These are phyloP conservation scores for Drosophila navojoa DNA, from an alignment of 1,140 invertebrate species.

Conservation along the genomic window DNA sequence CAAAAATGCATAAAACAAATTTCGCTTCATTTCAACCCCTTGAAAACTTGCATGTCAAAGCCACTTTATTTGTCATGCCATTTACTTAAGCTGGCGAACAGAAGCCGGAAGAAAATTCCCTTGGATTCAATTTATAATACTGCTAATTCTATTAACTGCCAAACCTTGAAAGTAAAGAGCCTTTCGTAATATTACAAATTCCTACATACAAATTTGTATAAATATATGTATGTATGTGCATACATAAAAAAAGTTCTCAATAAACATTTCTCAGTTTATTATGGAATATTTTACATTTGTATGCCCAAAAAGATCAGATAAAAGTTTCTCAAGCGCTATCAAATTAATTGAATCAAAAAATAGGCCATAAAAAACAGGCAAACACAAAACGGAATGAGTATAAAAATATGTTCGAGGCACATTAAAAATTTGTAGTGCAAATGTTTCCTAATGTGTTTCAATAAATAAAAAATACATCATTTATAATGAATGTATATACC, in stretches of 20 bases:
- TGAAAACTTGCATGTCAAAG: not conserved
- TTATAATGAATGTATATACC: conserved; percentile 20
- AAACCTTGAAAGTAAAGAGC: not conserved
- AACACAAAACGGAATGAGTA: conserved; percentile 22
- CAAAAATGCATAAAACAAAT: conserved; percentile 48
- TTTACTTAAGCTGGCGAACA: not conserved
- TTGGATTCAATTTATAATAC: not conserved
- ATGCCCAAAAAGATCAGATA: conserved; percentile 70
- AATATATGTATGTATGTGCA: too few relatives aligned
- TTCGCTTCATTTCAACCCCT: conserved; percentile 34
- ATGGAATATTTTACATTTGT: conserved; percentile 48
- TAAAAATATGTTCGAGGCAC: conserved; percentile 51
- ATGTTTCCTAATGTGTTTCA: conserved; percentile 39
- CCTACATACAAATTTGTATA: too few relatives aligned
- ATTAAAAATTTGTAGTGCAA: conserved; percentile 59
- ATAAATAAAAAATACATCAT: conserved; percentile 17
- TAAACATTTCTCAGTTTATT: conserved; percentile 16
- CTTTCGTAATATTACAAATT: not conserved
- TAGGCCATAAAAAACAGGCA: conserved; percentile 34
- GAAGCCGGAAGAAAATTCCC: too few relatives aligned
- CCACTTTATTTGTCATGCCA: conserved; percentile 1
- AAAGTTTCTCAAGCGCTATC: conserved; percentile 63
- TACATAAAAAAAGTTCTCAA: not conserved
- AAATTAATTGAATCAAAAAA: conserved; percentile 78
- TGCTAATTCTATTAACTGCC: not conserved